Conservation (phyloP, 1,140 invertebrate genomes). For the Drusus annulatus region DNA sequence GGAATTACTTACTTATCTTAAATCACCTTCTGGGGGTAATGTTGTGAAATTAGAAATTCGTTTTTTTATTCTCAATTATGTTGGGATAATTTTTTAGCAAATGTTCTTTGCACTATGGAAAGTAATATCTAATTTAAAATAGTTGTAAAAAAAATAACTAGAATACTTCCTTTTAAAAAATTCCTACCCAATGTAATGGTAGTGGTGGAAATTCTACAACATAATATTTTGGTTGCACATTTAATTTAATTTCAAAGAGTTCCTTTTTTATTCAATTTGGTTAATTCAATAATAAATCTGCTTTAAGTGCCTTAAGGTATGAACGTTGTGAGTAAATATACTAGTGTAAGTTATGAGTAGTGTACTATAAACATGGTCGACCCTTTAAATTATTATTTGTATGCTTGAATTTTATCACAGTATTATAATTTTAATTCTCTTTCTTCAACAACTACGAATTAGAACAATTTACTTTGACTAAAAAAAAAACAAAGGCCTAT, state of each 20-base stretch:
- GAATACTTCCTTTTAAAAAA: neutral
- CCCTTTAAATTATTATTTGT: too few species aligned
- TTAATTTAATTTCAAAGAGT: neutral
- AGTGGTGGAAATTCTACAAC: neutral
- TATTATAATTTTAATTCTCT: neutral
- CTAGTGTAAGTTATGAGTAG: neutral
- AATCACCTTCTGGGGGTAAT: conserved; percentile 9
- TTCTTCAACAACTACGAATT: neutral
- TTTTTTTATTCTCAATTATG: neutral
- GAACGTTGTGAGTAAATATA: neutral
- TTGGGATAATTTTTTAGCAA: neutral
- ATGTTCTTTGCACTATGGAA: neutral
- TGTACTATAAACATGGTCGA: too few species aligned
- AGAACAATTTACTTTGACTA: neutral
- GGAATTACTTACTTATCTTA: neutral
- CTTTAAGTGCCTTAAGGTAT: conserved; percentile 38
- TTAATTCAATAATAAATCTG: neutral
- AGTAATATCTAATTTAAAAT: neutral
- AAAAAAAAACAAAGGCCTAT: neutral
- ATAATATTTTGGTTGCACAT: neutral
- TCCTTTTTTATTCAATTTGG: neutral
- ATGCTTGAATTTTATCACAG: too few species aligned
- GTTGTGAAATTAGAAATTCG: conserved; percentile 4
- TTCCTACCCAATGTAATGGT: neutral
- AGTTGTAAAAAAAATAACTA: neutral